These are phyloP conservation scores for Geococcyx californianus DNA, from an alignment of 2,113 vertebrate genomes.

Conservation along the genomic window DNA sequence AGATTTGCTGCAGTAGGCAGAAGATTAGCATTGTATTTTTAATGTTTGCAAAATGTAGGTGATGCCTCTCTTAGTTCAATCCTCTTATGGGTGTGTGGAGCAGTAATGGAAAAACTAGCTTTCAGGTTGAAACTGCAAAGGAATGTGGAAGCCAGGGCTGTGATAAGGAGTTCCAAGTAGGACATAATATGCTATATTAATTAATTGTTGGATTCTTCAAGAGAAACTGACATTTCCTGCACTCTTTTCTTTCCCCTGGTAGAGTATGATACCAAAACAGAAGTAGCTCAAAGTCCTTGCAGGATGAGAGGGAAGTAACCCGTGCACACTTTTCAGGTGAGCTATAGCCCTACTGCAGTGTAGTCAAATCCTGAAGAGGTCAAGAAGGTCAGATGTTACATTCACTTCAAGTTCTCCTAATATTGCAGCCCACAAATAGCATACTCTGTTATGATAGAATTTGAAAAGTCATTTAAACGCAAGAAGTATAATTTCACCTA, in stretches of 20 bases:
- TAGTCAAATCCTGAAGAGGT: neutral
- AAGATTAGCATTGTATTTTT: neutral
- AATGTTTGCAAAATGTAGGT: neutral
- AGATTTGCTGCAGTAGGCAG: neutral
- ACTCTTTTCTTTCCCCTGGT: neutral
- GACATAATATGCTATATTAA: neutral
- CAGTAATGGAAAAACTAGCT: neutral
- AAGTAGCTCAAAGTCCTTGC: neutral
- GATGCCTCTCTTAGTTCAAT: neutral
- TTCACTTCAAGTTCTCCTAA: neutral
- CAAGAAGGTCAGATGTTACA: neutral
- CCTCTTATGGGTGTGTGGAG: neutral
- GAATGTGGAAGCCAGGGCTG: neutral
- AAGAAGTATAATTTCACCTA: neutral
- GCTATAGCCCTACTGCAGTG: neutral
- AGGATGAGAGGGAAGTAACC: neutral
- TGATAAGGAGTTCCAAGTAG: neutral
- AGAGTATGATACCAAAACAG: neutral
- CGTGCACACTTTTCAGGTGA: neutral
- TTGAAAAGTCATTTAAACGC: neutral
- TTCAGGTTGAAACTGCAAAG: neutral
- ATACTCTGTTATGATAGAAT: neutral
- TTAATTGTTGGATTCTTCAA: neutral
- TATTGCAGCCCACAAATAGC: neutral
- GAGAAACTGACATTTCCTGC: neutral